Evolutionary conservation across 2,113 vertebrate species (phyloP), one percentile per base, ranked within the genome.

Genomic region (Echinops telfairi): DNA sequence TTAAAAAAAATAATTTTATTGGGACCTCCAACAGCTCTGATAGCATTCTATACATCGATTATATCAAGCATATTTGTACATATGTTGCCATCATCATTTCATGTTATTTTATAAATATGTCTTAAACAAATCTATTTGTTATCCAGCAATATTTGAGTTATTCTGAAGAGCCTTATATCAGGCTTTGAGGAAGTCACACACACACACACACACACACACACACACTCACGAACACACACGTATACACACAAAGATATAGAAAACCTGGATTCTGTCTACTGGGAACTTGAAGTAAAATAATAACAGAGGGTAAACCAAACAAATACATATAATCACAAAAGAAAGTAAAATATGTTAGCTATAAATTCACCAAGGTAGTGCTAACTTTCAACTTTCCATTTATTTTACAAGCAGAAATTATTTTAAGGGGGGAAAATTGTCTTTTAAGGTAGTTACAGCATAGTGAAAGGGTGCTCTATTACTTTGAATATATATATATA

Each of bases 241-340:
- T 15, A 70, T 14, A 70, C 31, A 70, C 15, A n/a, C 66, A 70
- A 14, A 70, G 29, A 70, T 14, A 14, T n/a, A 8, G 57, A 86
- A 88, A 73, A 36, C 15, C 40, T 66, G 20, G 16, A 70, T 78
- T 90, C 27, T 88, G 8, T 82, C 58, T 83, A 82, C 22, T 70
- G 14, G 15, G 7, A 76, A 64, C 89, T 86, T 82, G 38, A 95
- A 83, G 29, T 57, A 94, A 92, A 87, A 93, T 53, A 36, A 53
- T 11, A 53, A 14, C 43, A 53, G 6, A 53, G 9, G 47, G 47
- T 14, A 53, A 47, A 53, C 47, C 47, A 53, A 40, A 40, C 40
- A 90, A 85, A 92, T 79, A 53, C 3, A 75, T 43, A 11, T 36
- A 70, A 70, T 86, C 14, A 38, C 23, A 91, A 87, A 88, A 53